Evolutionary conservation across 2,888 invertebrate species (phyloP).

Genomic region (Strigamia transsilvanica): DNA sequence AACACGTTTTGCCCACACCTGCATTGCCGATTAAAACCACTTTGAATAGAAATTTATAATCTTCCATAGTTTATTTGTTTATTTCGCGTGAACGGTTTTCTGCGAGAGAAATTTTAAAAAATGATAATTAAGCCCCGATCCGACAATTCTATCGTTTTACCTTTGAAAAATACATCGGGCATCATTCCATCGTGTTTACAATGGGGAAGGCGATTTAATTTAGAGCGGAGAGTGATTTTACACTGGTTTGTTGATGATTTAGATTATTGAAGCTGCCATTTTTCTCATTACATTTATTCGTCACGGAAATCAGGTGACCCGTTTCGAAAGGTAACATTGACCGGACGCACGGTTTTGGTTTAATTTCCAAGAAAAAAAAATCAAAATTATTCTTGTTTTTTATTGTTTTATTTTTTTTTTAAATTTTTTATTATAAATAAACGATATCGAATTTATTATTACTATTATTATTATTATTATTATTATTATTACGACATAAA

Average conservation of each 20-base stretch:
- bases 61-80: constrained; percentile 82
- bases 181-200: background rate
- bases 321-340: background rate
- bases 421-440: too few relatives aligned
- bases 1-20: constrained; percentile 97
- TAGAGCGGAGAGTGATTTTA: background rate
- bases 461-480: too few relatives aligned
- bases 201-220: background rate
- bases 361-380: background rate
- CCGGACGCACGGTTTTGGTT: background rate
- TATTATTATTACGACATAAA: too few relatives aligned
- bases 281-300: background rate
- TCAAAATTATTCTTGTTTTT: background rate
- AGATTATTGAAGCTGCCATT: constrained; percentile 20
- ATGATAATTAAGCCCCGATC: background rate
- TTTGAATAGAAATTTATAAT: constrained; percentile 99
- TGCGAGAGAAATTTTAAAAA: background rate
- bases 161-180: background rate
- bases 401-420: too few relatives aligned
- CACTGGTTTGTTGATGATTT: constrained; percentile 9
- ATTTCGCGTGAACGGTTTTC: background rate
- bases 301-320: background rate
- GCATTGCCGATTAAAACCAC: constrained; percentile 98
- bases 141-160: background rate
- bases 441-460: too few relatives aligned